Percentiles rank a stretch among this genome's conserved stretches.
These are phyloP conservation scores for Loxodonta africana DNA, from an alignment of 2,113 vertebrate genomes.

Conservation along the genomic window DNA sequence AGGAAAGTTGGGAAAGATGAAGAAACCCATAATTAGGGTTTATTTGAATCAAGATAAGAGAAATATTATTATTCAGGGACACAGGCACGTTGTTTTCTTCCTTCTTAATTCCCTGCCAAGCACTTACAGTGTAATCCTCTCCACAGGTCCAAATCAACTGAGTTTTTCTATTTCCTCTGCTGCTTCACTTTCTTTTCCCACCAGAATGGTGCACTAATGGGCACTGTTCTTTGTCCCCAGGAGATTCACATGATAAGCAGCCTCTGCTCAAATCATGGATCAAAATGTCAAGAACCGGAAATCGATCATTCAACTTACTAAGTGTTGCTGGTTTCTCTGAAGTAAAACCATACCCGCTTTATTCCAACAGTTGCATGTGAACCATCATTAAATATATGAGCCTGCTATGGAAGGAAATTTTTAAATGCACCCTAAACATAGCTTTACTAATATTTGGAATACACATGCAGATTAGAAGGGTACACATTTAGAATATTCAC, in stretches of 20 bases:
- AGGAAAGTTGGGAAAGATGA: background rate
- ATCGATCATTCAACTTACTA: slow-evolving; percentile 42
- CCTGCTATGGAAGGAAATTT: background rate
- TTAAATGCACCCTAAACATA: background rate
- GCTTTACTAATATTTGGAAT: slow-evolving; percentile 7
- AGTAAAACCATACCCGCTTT: slow-evolving; percentile 49
- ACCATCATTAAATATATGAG: background rate
- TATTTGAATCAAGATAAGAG: background rate
- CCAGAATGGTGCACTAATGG: slow-evolving; percentile 26
- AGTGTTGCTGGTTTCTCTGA: slow-evolving; percentile 26
- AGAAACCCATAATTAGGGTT: background rate
- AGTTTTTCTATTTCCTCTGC: slow-evolving; percentile 38
- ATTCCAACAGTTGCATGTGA: background rate
- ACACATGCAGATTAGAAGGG: background rate
- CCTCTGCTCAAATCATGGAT: slow-evolving; percentile 38
- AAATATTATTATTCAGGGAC: background rate
- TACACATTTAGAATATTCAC: background rate
- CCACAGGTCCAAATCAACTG: background rate
- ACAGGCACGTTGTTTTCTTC: background rate
- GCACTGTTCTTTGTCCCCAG: background rate
- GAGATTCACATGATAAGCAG: slow-evolving; percentile 50
- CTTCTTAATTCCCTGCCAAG: slow-evolving; percentile 49
- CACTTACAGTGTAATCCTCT: slow-evolving; percentile 18
- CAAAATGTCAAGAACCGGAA: slow-evolving; percentile 66
- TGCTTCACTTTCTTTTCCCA: slow-evolving; percentile 45